Evolutionary conservation across 1,140 invertebrate species (phyloP), one percentile per base, ranked within the genome.

Genomic region (Leptoteleia sp.): DNA sequence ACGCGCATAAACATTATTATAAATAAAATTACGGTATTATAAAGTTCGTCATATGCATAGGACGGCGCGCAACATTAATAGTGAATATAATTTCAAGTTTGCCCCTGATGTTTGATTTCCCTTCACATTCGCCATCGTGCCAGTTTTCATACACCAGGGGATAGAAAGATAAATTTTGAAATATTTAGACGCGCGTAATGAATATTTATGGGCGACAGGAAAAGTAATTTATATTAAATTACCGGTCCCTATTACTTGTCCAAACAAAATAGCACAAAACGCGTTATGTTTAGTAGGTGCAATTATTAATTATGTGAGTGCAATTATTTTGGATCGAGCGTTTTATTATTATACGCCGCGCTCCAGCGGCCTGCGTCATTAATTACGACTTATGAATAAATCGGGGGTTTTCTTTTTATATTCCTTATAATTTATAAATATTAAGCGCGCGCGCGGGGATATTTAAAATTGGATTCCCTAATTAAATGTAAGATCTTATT

Each of bases 101-200:
- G 55, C 73, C 73, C 73, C 73, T 76, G 64, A 13, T 50, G 57
- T 68, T 68, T 76, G 73, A 76, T 70, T 62, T 76, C 64, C 64
- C 47, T 38, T 29, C 45, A 48, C 50, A 48, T 55, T 55, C 31
- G 13, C 31, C 8, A 55, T 13, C 13, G 17, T 11, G 35, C 25
- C 16, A 68, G 48, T 52, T 55, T 57, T 55, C 64, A 57, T 47
- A 33, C 48, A 17, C 48, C 25, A 76, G 62, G 72, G 62, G 62
- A 68, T 40, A 40, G 12, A 19, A 33, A 47, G 22, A 59, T 55
- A 64, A 52, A 65, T 52, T 61, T 62, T 31, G 43, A 75, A 75
- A 65, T 50, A 59, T 65, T 65, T 59, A 19, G 31, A 35, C 22
- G 11, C 15, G 43, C 0, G 3, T 43, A 71, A 52, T 40, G 31